Evolutionary conservation across 2,113 vertebrate genomes (phyloP), one percentile per base, ranked within the genome.

Genomic region (Aptenodytes forsteri): DNA sequence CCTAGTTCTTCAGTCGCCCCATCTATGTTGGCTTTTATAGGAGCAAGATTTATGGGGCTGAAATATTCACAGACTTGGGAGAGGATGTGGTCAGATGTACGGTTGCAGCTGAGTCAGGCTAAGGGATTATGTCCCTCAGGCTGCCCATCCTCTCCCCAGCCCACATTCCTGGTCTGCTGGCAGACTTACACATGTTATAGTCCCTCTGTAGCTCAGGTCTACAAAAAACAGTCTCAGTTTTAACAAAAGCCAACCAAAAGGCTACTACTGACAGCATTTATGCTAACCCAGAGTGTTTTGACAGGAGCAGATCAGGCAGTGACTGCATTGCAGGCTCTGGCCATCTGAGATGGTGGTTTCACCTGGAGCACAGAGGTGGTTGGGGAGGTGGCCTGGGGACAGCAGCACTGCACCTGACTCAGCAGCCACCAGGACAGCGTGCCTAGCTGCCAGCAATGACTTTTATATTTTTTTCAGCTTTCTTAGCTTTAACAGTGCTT

Each of bases 181-280:
- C 13, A 67, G 7, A 5, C 4, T 56, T 42, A 18, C 9, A 12
- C 0, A 0, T 3, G 6, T 47, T 73, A 1, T 2, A 36, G 40
- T 32, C 17, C 32, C 10, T 76, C 16, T 38, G 62, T 26, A 89
- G 44, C 42, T 70, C 59, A 77, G 21, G 30, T 81, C 30, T 25
- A 4, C 10, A 46, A 42, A 36, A 83, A 69, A 2, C 7, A n/a
- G 17, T 4, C 49, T 69, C n/a, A 38, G 9, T 38, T 91, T 84
- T 44, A 13, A 23, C n/a, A 73, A 65, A 83, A 69, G 9, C 6
- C 34, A 32, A 8, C 10, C 22, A 16, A 61, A 81, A 91, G 46
- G 27, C 30, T 40, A 22, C 52, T 72, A 16, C 8, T 55, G 55
- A 14, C 42, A 71, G 32, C 16, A 20, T 75, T 87, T 66, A 4